Base-by-base conservation (phyloP, 2,888 invertebrate genomes). In the Arrhopalites spinosus region DNA sequence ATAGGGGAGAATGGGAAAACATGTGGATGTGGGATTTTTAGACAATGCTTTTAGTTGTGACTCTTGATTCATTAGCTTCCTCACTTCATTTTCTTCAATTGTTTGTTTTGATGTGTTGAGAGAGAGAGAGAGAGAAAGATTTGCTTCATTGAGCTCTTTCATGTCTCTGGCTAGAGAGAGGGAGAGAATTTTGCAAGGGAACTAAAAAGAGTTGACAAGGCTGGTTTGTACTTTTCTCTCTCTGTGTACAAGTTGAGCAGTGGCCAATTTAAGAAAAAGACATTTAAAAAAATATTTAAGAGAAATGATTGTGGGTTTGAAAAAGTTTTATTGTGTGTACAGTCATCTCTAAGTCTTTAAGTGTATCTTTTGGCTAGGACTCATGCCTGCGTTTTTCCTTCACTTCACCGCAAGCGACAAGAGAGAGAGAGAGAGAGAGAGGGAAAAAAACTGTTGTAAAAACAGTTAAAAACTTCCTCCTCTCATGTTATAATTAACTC, bases 141-240 rank as follows among this genome's bases (percentile, higher is more conserved):
- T 59, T 25, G 27, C 27, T 59, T 59, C 59, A 59, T 27, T 59
- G 59, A 23, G 11, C 13, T 59, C 59, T 59, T 27, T 59, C 59
- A 1, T 25, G 36, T 36, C 25, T 1, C 2, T 2, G 27, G 59
- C 5, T 8, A 23, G 59, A 59, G 25, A 15, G 27, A 59, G 15
- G 59, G 23, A 59, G 2, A 27, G n/a, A n/a, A n/a, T n/a, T 25
- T 23, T 59, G 20, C 50, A 50, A 50, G 3, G 50, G 15, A 50
- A 36, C 5, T 3, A 36, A 36, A 7, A 11, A 50, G 20, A 50
- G 50, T 50, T 50, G 59, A 59, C 59, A 59, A 59, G 59, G 23
- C 11, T 27, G 27, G 1, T 25, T 59, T 59, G 59, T 59, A 25
- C 23, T 25, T 59, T 59, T 5, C 8, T 45, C 7, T 45, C 7